Conservation (phyloP, 2,888 invertebrate genomes). For the Phyto melanocephala region DNA sequence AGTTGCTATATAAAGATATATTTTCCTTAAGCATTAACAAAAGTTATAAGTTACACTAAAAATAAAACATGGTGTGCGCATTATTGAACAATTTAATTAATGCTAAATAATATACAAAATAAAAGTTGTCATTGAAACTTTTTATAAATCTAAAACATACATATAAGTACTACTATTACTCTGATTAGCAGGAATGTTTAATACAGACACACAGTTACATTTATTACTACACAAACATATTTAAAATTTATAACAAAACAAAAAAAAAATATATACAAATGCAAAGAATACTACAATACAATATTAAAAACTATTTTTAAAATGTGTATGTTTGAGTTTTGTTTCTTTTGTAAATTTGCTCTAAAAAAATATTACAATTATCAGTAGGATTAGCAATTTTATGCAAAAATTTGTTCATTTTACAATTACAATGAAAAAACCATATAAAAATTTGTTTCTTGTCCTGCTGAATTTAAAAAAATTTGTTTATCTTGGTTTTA, state of each 20-base stretch:
- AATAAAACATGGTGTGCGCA: constrained; percentile 37
- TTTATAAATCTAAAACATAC: constrained; percentile 42
- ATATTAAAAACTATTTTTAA: background rate
- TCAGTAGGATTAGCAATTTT: background rate
- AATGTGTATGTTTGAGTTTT: constrained; percentile 13
- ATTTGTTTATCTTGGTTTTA: constrained; percentile 6
- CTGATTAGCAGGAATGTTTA: constrained; percentile 66
- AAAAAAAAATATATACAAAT: constrained; percentile 7
- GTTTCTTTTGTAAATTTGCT: constrained; percentile 51
- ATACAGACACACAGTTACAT: constrained; percentile 6
- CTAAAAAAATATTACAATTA: constrained; percentile 35
- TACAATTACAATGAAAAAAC: constrained; percentile 4
- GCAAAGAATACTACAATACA: background rate
- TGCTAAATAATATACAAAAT: constrained; percentile 39
- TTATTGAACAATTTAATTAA: constrained; percentile 18
- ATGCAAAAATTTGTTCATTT: constrained; percentile 16
- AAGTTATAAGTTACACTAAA: constrained; percentile 4
- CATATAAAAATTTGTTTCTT: constrained; percentile 7
- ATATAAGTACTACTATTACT: constrained; percentile 36
- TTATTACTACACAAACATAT: background rate
- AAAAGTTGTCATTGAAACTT: constrained; percentile 44
- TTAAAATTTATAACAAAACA: background rate
- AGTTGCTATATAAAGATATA: constrained; percentile 36
- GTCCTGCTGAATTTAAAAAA: constrained; percentile 34
- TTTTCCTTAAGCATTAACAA: constrained; percentile 43